These are phyloP conservation scores for Macheiramphus alcinus DNA, from an alignment of 2,113 vertebrate genomes.

Conservation along the genomic window DNA sequence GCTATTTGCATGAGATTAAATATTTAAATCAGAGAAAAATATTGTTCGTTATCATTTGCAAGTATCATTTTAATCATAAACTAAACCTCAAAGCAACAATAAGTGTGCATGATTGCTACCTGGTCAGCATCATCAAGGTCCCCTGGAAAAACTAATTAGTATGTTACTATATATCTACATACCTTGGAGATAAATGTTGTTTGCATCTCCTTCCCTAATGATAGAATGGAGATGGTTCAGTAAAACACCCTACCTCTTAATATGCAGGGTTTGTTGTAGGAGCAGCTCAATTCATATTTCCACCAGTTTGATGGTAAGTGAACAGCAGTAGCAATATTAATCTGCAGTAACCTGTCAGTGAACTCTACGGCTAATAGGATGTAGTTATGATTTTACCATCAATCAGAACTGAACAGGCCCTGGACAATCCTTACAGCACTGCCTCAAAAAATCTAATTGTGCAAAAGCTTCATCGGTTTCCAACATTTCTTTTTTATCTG, in stretches of 20 bases:
- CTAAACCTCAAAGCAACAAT: slow-evolving; percentile 39
- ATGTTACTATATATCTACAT: slow-evolving; percentile 32
- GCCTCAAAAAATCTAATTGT: slow-evolving; percentile 97
- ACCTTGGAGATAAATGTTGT: slow-evolving; percentile 70
- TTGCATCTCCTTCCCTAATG: slow-evolving; percentile 58
- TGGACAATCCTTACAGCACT: slow-evolving; percentile 89
- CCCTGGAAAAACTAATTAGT: slow-evolving; percentile 56
- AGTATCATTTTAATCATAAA: background rate
- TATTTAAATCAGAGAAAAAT: slow-evolving; percentile 53
- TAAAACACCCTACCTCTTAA: slow-evolving; percentile 71
- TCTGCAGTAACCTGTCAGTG: slow-evolving; percentile 92
- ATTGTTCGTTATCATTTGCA: background rate
- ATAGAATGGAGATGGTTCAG: slow-evolving; percentile 60
- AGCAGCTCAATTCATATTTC: slow-evolving; percentile 80
- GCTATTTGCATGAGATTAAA: slow-evolving; percentile 46
- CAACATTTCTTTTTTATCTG: slow-evolving; percentile 90
- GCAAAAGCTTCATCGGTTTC: slow-evolving; percentile 94
- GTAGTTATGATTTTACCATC: slow-evolving; percentile 98
- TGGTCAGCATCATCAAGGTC: slow-evolving; percentile 10
- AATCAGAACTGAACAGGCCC: slow-evolving; percentile 86
- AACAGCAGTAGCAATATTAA: slow-evolving; percentile 90
- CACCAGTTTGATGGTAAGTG: slow-evolving; percentile 83
- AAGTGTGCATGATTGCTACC: slow-evolving; percentile 1
- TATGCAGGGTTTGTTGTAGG: slow-evolving; percentile 78
- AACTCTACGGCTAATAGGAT: slow-evolving; percentile 97